These are phyloP conservation scores for Thymelicus acteon DNA, from an alignment of 2,888 invertebrate species.

Conservation along the genomic window DNA sequence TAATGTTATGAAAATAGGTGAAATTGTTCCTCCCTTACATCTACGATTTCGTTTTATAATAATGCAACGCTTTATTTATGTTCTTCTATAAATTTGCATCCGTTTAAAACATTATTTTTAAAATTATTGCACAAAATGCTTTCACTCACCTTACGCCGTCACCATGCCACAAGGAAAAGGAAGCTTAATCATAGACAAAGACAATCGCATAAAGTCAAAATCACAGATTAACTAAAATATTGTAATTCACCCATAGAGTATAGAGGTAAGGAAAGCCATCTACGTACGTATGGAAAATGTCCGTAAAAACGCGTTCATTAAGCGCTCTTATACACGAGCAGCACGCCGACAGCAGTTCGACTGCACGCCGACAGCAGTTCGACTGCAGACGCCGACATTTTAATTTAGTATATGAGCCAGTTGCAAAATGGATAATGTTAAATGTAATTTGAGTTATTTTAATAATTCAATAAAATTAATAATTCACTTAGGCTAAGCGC, in stretches of 20 bases:
- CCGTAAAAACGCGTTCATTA: no score
- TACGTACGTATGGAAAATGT: no score
- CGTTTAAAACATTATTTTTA: not conserved
- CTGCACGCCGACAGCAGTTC: no score
- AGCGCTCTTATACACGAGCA: no score
- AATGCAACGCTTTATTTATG: not conserved
- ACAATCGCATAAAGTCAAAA: conserved; percentile 9
- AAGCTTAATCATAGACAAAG: conserved; percentile 46
- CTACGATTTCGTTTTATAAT: not conserved
- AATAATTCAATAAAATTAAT: no score
- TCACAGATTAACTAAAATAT: not conserved
- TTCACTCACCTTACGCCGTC: conserved; percentile 80
- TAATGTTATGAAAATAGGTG: not conserved
- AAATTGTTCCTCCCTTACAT: not conserved
- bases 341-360: no score
- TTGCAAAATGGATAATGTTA: no score
- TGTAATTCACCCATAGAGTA: not conserved
- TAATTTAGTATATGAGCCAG: no score
- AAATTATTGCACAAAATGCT: conserved; percentile 56
- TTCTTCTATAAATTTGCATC: not conserved
- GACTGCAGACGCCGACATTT: no score
- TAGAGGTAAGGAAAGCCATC: no score
- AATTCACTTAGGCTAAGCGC: no score
- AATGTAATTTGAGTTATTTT: no score
- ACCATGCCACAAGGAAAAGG: conserved; percentile 83